These are phyloP conservation scores for Girardia tigrina DNA, from an alignment of 2,888 invertebrate species.

Conservation along the genomic window DNA sequence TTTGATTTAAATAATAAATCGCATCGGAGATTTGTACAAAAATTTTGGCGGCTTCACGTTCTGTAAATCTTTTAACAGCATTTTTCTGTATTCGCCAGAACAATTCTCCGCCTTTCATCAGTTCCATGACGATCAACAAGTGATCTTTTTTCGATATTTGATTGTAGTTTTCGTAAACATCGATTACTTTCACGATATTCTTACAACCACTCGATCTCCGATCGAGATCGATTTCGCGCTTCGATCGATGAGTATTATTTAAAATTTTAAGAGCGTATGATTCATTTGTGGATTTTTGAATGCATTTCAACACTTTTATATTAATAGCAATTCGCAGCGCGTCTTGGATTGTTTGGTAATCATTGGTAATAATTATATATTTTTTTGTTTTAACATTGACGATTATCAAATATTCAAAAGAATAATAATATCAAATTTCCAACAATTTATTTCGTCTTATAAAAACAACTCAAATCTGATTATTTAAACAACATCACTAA, in stretches of 20 bases:
- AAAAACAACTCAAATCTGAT: too few relatives aligned
- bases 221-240: constrained; percentile 32
- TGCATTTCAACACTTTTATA: too few relatives aligned
- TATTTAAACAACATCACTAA: too few relatives aligned
- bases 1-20: constrained; percentile 76
- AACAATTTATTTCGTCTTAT: too few relatives aligned
- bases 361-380: too few relatives aligned
- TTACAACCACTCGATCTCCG: constrained; percentile 27
- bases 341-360: too few relatives aligned
- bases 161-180: constrained; percentile 92
- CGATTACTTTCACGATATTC: constrained; percentile 74
- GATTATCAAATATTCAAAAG: too few relatives aligned
- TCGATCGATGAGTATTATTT: constrained; percentile 10
- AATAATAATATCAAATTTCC: too few relatives aligned
- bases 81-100: constrained; percentile 90
- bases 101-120: constrained; percentile 94
- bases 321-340: too few relatives aligned
- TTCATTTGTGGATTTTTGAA: too few relatives aligned
- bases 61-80: constrained; percentile 84
- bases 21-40: constrained; percentile 91
- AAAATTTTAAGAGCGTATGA: constrained; percentile 31
- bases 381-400: too few relatives aligned
- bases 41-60: constrained; percentile 81
- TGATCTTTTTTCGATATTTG: constrained; percentile 65
- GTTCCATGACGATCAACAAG: constrained; percentile 92